Percentiles rank a stretch among this genome's conserved stretches.
These are phyloP conservation scores for Ophraella communa DNA, from an alignment of 2,888 invertebrate genomes.

Conservation along the genomic window DNA sequence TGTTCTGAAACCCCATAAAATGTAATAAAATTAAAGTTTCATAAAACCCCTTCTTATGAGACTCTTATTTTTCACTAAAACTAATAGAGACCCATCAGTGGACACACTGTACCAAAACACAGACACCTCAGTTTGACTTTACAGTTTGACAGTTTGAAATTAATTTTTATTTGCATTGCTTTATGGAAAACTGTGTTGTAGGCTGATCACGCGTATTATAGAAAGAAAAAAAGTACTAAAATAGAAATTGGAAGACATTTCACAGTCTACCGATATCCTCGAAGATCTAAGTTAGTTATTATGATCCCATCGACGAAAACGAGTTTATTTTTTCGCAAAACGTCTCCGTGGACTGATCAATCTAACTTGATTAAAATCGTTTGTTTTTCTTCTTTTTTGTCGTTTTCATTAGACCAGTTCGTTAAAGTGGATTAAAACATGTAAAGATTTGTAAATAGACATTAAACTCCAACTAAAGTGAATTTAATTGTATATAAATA, in stretches of 20 bases:
- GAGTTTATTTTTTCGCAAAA: background rate
- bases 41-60: no score
- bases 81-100: no score
- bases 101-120: no score
- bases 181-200: no score
- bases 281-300: no score
- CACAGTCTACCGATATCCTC: background rate
- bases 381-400: background rate
- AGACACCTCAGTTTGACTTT: no score
- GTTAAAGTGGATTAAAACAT: conserved; percentile 5
- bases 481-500: conserved; percentile 11
- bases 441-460: conserved; percentile 5
- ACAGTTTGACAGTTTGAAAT: no score
- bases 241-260: background rate
- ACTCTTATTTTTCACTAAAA: no score
- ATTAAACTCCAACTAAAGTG: conserved; percentile 3
- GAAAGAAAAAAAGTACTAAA: background rate
- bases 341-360: background rate
- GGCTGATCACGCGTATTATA: no score
- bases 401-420: conserved; percentile 1
- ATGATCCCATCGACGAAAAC: background rate
- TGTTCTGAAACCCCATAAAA: no score
- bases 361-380: background rate
- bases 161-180: no score
- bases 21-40: no score